Evolutionary conservation across 1,140 invertebrate species (phyloP).

Genomic region (Drosophila kepulauana): DNA sequence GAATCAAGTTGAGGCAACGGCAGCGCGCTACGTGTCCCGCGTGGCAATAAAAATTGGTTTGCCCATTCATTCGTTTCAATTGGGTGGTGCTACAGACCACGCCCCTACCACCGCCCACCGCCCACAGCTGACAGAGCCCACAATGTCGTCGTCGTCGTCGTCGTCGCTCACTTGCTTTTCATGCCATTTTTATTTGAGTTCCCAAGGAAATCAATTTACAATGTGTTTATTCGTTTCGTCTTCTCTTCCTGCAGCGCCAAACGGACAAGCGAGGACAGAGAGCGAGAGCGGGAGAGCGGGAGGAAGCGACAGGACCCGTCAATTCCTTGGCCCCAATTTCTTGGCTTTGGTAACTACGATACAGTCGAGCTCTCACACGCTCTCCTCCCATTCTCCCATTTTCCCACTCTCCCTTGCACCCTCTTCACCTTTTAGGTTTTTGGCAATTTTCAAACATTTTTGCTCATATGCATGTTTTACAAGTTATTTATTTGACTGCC

Average conservation of each 20-base stretch:
- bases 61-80: slow-evolving; percentile 83
- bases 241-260: slow-evolving; percentile 51
- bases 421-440: slow-evolving; percentile 42
- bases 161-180: slow-evolving; percentile 77
- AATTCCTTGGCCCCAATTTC: slow-evolving; percentile 50
- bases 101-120: slow-evolving; percentile 19
- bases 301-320: slow-evolving; percentile 28
- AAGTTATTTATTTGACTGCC: slow-evolving; percentile 82
- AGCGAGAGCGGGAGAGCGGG: neutral
- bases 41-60: slow-evolving; percentile 84
- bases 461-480: slow-evolving; percentile 84
- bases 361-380: slow-evolving; percentile 23
- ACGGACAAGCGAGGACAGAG: neutral
- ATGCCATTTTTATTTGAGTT: slow-evolving; percentile 83
- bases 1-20: slow-evolving; percentile 67
- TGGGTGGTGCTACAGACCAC: slow-evolving; percentile 40
- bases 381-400: neutral
- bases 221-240: slow-evolving; percentile 83
- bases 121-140: slow-evolving; percentile 21
- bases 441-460: slow-evolving; percentile 82
- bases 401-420: neutral
- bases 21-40: slow-evolving; percentile 75
- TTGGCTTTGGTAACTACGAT: slow-evolving; percentile 61
- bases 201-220: slow-evolving; percentile 84
- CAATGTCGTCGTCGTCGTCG: slow-evolving; percentile 43